Evolutionary conservation across 2,113 vertebrate species (phyloP).

Genomic region (Tenrec ecaudatus): DNA sequence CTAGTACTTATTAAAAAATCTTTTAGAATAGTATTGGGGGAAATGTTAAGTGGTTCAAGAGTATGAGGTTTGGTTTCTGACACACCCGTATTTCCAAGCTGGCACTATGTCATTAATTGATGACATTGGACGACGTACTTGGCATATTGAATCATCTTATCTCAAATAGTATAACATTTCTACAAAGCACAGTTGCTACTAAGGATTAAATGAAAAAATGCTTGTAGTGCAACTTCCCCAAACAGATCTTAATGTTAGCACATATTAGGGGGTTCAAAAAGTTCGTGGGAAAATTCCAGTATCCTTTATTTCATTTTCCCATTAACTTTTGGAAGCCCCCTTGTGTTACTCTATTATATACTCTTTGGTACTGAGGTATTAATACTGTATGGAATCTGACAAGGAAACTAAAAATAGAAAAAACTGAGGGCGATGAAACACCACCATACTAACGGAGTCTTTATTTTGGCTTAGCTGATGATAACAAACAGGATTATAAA

Average conservation of each 20-base stretch:
- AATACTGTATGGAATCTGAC: not conserved
- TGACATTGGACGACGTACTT: not conserved
- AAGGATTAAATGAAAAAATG: conserved; percentile 32
- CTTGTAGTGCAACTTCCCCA: not conserved
- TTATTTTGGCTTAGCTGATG: not conserved
- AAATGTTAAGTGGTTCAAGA: too few species aligned
- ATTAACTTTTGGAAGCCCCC: too few species aligned
- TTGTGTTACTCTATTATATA: not conserved
- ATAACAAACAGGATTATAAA: not conserved
- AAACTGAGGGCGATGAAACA: conserved; percentile 21
- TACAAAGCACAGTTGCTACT: not conserved
- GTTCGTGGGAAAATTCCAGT: too few species aligned
- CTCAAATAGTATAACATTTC: conserved; percentile 2
- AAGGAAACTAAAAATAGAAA: conserved; percentile 2
- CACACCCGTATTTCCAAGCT: not conserved
- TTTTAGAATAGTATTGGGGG: conserved; percentile 2
- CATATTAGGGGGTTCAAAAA: too few species aligned
- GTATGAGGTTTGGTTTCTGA: too few species aligned
- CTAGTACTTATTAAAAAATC: conserved; percentile 31
- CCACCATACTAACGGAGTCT: not conserved
- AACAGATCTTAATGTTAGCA: not conserved
- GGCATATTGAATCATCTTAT: not conserved
- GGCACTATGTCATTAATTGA: not conserved
- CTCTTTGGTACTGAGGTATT: not conserved
- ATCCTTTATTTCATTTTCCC: too few species aligned